Evolutionary conservation across 2,888 invertebrate species (phyloP).

Genomic region (Dicyrtomina minuta): DNA sequence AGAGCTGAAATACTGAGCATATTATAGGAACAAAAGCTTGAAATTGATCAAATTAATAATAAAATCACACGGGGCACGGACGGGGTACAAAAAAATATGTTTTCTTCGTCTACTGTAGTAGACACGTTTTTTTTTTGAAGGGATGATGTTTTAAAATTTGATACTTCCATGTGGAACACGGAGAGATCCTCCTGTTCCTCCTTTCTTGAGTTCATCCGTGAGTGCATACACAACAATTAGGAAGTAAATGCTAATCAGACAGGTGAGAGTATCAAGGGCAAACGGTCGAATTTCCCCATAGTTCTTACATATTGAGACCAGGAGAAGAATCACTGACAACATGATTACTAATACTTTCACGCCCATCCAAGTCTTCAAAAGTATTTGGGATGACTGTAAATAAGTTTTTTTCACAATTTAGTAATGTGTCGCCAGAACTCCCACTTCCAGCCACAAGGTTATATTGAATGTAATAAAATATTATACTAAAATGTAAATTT

Average conservation of each 20-base stretch:
- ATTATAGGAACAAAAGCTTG: background rate
- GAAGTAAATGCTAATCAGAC: constrained; percentile 19
- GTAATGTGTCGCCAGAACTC: too few species aligned
- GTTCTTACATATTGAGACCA: background rate
- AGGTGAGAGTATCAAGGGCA: background rate
- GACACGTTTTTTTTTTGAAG: background rate
- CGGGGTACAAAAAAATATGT: too few species aligned
- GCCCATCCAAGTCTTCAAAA: constrained; percentile 12
- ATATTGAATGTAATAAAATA: background rate
- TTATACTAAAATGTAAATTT: too few species aligned
- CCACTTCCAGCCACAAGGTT: too few species aligned
- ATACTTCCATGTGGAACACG: background rate
- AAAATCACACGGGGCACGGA: background rate
- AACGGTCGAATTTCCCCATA: background rate
- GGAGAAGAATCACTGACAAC: background rate
- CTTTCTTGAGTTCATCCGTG: constrained; percentile 19
- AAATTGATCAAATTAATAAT: background rate
- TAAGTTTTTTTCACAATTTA: background rate
- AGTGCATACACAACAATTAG: constrained; percentile 12
- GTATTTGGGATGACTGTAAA: constrained; percentile 5
- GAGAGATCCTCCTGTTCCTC: background rate
- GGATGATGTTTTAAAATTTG: background rate
- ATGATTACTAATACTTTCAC: constrained; percentile 10
- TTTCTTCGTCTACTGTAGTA: too few species aligned
- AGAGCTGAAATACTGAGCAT: background rate